Percentiles rank a stretch among this genome's conserved stretches.
These are phyloP conservation scores for Gymnocheta viridis DNA, from an alignment of 2,888 invertebrate species.

Conservation along the genomic window DNA sequence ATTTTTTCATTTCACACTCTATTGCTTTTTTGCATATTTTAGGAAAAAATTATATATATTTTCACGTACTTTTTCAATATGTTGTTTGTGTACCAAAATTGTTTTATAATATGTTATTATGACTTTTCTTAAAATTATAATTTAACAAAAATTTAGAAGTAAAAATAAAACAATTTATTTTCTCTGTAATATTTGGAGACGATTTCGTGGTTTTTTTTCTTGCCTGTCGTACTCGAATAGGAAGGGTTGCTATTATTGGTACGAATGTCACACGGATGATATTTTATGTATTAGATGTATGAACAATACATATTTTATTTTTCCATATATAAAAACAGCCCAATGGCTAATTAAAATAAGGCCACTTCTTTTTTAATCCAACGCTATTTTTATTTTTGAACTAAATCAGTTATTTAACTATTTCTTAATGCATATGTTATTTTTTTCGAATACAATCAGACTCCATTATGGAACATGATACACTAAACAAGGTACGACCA, in stretches of 20 bases:
- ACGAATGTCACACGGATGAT: background rate
- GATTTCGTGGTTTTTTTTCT: constrained; percentile 65
- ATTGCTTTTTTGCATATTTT: constrained; percentile 33
- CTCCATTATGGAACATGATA: too few relatives aligned
- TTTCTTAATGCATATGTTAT: too few relatives aligned
- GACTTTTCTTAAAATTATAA: constrained; percentile 59
- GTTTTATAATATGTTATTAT: constrained; percentile 42
- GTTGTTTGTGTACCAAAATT: constrained; percentile 51
- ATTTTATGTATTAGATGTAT: background rate
- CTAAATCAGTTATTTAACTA: too few relatives aligned
- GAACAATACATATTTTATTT: too few relatives aligned
- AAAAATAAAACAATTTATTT: constrained; percentile 65
- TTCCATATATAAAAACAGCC: too few relatives aligned
- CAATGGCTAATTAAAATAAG: too few relatives aligned
- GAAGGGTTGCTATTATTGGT: constrained; percentile 33
- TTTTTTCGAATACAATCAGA: too few relatives aligned
- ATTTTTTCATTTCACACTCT: constrained; percentile 56
- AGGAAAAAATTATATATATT: constrained; percentile 8
- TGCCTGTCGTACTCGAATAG: constrained; percentile 53
- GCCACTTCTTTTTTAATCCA: too few relatives aligned
- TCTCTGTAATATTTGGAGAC: constrained; percentile 67
- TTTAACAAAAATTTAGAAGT: constrained; percentile 68
- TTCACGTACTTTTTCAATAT: constrained; percentile 58
- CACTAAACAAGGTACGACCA: too few relatives aligned
- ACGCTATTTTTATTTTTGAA: too few relatives aligned